Evolutionary conservation across 2,113 vertebrate genomes (phyloP), one percentile per base, ranked within the genome.

Genomic region (Phoenicopterus ruber): DNA sequence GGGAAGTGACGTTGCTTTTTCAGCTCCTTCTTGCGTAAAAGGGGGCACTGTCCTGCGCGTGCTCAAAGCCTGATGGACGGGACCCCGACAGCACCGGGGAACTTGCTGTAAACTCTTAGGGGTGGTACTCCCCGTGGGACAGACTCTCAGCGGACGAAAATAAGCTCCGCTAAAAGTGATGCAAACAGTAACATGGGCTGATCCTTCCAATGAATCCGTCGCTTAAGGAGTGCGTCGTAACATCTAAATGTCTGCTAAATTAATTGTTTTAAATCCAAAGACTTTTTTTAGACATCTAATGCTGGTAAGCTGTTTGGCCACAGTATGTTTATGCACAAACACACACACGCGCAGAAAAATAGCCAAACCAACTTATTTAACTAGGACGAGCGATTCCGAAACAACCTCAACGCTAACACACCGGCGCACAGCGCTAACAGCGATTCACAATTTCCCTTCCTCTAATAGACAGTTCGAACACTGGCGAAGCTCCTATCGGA

Each of bases 391-490:
- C 3, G 13, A 38, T 58, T 73, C 70, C 77, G 62, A 66, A 73
- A 54, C 77, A 72, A 52, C 55, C 67, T 74, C 34, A 80, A 16
- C 1, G 1, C 38, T 49, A 28, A 38, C 34, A 10, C 61, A 13
- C 31, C 10, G 5, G 18, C 4, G 1, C 61, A 9, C 32, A 20
- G 58, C 10, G 66, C 71, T 77, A 42, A 58, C 83, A 80, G 50
- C 70, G 78, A 85, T 78, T 91, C 83, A 81, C 62, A 52, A 38
- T 88, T 91, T 95, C 81, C 34, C 47, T 91, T 88, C 90, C 88
- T 84, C 83, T 95, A 87, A 25, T 26, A 88, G 88, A 79, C 91
- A 90, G 82, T 82, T 94, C 84, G 50, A 88, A 82, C 72, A 65
- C 85, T 85, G 63, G 59, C 2, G 14, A 89, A 32, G 34, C 92